These are phyloP conservation scores for Dinothrombium tinctorium DNA, from an alignment of 1,140 invertebrate genomes.

Conservation along the genomic window DNA sequence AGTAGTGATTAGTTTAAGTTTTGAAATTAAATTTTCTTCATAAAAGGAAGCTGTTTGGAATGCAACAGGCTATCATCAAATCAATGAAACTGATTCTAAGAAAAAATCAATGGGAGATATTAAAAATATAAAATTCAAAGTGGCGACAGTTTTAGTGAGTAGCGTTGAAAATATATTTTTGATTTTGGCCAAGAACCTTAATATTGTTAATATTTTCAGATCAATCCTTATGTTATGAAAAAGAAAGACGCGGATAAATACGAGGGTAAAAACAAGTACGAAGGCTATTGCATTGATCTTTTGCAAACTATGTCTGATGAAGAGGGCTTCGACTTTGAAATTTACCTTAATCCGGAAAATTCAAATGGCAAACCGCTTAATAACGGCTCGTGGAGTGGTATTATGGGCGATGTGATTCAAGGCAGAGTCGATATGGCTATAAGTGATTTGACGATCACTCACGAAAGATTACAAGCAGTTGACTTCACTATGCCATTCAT, in stretches of 20 bases:
- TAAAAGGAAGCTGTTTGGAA: too few relatives aligned
- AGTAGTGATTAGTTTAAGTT: too few relatives aligned
- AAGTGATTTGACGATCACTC: conserved; percentile 78
- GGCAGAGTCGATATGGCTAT: conserved; percentile 70
- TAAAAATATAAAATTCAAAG: conserved; percentile 1
- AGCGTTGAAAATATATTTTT: not conserved
- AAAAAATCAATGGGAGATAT: too few relatives aligned
- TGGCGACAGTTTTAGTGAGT: not conserved
- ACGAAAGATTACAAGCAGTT: conserved; percentile 61
- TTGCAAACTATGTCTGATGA: conserved; percentile 51
- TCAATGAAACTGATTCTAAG: too few relatives aligned
- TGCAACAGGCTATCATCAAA: too few relatives aligned
- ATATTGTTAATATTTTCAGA: not conserved
- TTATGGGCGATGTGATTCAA: conserved; percentile 52
- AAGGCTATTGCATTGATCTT: conserved; percentile 92
- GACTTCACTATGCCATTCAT: conserved; percentile 91
- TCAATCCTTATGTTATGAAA: not conserved
- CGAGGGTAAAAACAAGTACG: conserved; percentile 41
- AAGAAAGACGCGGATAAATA: too few relatives aligned
- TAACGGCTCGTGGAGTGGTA: conserved; percentile 22
- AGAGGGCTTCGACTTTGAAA: conserved; percentile 76
- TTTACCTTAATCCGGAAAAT: conserved; percentile 70
- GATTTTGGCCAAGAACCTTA: not conserved
- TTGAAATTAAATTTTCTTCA: too few relatives aligned
- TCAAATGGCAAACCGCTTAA: conserved; percentile 18